phyloP scores from a whole-genome alignment of 2,113 vertebrate species.

The Chloropsis cyanopogon region DNA sequence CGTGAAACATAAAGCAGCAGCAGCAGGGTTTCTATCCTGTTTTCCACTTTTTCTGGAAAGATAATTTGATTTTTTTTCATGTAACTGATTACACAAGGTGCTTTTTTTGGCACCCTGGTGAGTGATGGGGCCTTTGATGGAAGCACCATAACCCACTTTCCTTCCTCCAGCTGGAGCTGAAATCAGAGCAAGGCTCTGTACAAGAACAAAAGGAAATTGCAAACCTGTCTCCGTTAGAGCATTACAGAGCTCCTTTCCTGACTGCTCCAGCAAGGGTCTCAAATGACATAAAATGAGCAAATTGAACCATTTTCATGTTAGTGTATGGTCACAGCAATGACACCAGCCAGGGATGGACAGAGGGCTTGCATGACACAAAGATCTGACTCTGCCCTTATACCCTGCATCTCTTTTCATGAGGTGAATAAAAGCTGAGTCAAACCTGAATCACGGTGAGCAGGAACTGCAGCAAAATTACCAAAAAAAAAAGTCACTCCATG shows the following conservation, averaged over 20 bases:
- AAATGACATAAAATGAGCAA: background rate
- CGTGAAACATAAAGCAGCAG: background rate
- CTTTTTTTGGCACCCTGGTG: background rate
- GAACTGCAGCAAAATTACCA: background rate
- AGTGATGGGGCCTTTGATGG: background rate
- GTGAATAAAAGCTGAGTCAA: slow-evolving; percentile 23
- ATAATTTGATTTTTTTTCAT: background rate
- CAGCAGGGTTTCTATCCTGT: background rate
- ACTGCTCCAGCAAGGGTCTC: background rate
- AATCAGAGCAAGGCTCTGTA: background rate
- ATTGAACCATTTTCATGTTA: background rate
- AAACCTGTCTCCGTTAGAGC: background rate
- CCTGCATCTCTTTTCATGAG: background rate
- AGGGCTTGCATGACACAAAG: background rate
- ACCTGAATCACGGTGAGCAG: background rate
- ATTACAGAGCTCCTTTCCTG: background rate
- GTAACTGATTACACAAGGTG: background rate
- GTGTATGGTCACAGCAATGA: background rate
- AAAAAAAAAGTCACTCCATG: background rate
- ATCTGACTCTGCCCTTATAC: background rate
- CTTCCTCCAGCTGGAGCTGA: background rate
- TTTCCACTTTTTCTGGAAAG: background rate
- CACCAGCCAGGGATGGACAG: background rate
- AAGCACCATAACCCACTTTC: background rate
- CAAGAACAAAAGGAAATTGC: background rate